Evolutionary conservation across 2,888 invertebrate genomes (phyloP), one percentile per base, ranked within the genome.

Genomic region (Tenthredo amoena): DNA sequence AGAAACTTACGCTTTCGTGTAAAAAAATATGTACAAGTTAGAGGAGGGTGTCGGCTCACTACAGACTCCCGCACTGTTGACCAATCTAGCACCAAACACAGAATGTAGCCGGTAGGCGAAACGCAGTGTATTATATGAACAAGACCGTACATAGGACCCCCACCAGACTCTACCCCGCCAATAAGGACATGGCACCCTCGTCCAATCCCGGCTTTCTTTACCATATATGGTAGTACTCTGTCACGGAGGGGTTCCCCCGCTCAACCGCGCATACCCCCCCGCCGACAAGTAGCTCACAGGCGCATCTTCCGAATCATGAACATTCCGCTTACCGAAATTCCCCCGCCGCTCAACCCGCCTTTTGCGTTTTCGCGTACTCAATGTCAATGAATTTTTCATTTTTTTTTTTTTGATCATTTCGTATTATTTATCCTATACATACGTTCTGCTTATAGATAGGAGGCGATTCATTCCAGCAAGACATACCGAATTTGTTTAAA

Each of bases 211-310:
- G 94, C 93, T 94, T 95, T 95, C 96, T 96, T 96, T 95, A 96
- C 97, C 96, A 96, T 96, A 96, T 96, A 96, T 96, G 96, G 96
- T 95, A 95, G 95, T 95, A 94, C 94, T 95, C 95, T 95, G 95
- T 94, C 95, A 94, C 94, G 88, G 88, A 89, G 91, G 90, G 91
- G 95, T 94, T 95, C 91, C 94, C 94, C 93, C 94, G 94, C 90
- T 91, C 90, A 88, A 85, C 88, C 86, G 88, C 89, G 88, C 88
- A 85, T 3, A 68, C 21, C 65, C 47, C 81, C 37, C 65, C 72
- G 7, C 68, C 62, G 10, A 12, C 68, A 50, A 37, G 65, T 37
- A 37, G 65, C 84, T 84, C 79, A 26, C 79, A 65, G 79, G 85
- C 84, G 82, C 86, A 86, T 79, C 83, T 77, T 84, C 87, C 86